A percentile compares a stretch with the other conserved stretches of the same genome.
Evolutionary conservation across 1,140 invertebrate species (phyloP).

Genomic region (Musca vetustissima): DNA sequence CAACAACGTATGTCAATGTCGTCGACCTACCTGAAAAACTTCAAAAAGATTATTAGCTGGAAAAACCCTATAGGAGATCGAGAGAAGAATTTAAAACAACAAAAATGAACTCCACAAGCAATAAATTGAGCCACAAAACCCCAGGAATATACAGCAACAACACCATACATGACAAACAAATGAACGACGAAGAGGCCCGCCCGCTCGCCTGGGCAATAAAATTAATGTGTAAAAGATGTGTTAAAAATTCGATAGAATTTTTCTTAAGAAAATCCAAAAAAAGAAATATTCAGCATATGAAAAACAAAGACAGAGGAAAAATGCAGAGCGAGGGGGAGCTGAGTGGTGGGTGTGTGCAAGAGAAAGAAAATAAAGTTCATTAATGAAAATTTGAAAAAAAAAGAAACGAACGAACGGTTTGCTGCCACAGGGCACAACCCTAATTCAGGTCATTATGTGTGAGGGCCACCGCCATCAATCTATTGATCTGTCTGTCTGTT

Average conservation of each 20-base stretch:
- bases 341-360: no score
- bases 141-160: neutral
- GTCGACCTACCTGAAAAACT: slow-evolving; percentile 8
- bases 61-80: slow-evolving; percentile 5
- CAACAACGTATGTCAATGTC: no score
- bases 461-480: neutral
- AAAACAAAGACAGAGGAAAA: no score
- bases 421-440: no score
- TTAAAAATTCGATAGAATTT: slow-evolving; percentile 7
- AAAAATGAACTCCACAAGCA: neutral
- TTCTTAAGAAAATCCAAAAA: neutral
- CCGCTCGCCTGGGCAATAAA: neutral
- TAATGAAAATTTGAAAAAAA: neutral
- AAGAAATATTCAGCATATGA: neutral
- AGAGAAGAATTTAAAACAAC: no score
- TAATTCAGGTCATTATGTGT: slow-evolving; percentile 6
- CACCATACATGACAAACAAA: neutral
- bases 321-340: no score
- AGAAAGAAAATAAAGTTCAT: slow-evolving; percentile 13
- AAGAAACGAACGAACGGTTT: neutral
- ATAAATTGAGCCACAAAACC: neutral
- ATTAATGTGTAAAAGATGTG: slow-evolving; percentile 22
- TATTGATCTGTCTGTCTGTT: neutral
- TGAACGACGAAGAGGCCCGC: no score
- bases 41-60: slow-evolving; percentile 8